Evolutionary conservation across 2,797 vertebrate genomes (phyloP), one percentile per base, ranked within the genome.

Genomic region (Bucorvus abyssinicus): DNA sequence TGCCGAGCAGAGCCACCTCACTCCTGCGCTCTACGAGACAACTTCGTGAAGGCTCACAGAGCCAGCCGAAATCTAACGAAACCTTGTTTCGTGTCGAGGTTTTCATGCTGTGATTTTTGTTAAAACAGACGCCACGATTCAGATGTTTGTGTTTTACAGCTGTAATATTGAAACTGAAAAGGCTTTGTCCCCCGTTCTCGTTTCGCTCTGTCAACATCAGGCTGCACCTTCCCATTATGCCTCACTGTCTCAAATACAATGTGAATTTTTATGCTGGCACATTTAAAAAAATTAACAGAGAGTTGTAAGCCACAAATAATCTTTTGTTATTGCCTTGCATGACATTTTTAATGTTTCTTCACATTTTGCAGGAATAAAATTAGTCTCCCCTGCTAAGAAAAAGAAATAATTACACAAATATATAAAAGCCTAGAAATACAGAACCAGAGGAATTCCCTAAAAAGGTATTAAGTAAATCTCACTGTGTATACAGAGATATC

Each of bases 321-420:
- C 61, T 92, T 92, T 87, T 88, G 68, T 78, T 96, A 67, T 80
- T 91, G 36, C 59, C 71, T 87, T 61, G 45, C 9, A 53, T 56
- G 69, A 88, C 32, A 75, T 89, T 94, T 94, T 91, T 71, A 91
- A 80, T 29, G 76, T 81, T 94, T 92, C 65, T 75, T 94, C 61
- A 32, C 6, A 3, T 94, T 94, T 96, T 90, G 73, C 47, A 71
- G 64, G 86, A 95, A 93, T 85, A 89, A 94, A 96, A 96, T 93
- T 79, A 92, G 87, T 45, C 76, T 90, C 55, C 56, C 61, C 74
- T 65, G 78, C 86, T 94, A 94, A 69, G 74, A 94, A 92, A 81
- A 86, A 92, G 36, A 87, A 92, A 82, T 53, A 13, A 45, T 52
- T 34, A 67, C 34, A 79, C 32, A 77, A 87, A 89, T 77, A 60